Evolutionary conservation across 2,888 invertebrate genomes (phyloP).

Genomic region (Hydroisotoma schaefferi): DNA sequence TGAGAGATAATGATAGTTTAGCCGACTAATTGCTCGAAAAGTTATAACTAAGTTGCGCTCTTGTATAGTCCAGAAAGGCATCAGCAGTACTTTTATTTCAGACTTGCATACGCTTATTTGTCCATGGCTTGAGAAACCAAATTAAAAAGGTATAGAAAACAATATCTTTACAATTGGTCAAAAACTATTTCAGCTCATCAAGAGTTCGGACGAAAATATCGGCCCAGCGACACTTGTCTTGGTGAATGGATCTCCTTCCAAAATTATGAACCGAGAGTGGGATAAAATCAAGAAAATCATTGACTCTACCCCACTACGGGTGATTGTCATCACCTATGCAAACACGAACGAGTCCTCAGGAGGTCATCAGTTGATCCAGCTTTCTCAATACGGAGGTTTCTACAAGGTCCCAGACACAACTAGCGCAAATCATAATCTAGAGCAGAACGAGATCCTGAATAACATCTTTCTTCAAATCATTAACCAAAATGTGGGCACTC

Average conservation of each 20-base stretch:
- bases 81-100: background rate
- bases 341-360: conserved; percentile 41
- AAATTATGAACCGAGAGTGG: conserved; percentile 45
- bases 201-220: conserved; percentile 43
- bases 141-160: background rate
- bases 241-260: conserved; percentile 45
- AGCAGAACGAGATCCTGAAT: conserved; percentile 47
- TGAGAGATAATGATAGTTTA: conserved; percentile 2
- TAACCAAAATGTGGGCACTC: conserved; percentile 46
- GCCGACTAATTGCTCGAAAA: background rate
- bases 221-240: conserved; percentile 48
- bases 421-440: conserved; percentile 42
- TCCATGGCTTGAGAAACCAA: too few relatives aligned
- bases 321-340: conserved; percentile 47
- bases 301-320: conserved; percentile 44
- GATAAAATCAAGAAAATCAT: conserved; percentile 46
- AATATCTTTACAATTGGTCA: background rate
- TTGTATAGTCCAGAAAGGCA: background rate
- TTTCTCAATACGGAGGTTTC: conserved; percentile 43
- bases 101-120: background rate
- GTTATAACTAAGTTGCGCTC: background rate
- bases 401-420: conserved; percentile 45
- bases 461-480: conserved; percentile 47
- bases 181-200: conserved; percentile 42
- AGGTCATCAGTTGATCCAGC: conserved; percentile 36